Conservation (phyloP, 1,140 invertebrate species). For the Drosophila auraria region DNA sequence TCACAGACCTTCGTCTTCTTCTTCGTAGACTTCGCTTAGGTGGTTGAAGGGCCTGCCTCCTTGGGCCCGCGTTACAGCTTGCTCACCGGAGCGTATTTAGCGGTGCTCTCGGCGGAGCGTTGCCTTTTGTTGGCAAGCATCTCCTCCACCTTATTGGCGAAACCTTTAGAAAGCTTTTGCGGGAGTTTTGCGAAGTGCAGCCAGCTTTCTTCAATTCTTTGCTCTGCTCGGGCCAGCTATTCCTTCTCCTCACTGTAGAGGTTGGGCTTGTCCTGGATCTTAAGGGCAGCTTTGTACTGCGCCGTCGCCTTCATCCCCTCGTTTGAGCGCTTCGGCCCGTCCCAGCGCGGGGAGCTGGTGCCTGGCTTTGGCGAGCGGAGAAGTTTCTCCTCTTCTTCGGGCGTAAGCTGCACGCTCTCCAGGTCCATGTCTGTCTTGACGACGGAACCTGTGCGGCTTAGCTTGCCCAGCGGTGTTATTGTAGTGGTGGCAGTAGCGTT, state of each 20-base stretch:
- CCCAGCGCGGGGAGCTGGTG: neutral
- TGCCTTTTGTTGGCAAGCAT: neutral
- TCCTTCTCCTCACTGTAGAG: too few species aligned
- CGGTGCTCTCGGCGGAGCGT: neutral
- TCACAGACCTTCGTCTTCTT: neutral
- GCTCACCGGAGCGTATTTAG: too few species aligned
- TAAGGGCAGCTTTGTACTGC: too few species aligned
- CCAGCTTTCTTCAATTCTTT: too few species aligned
- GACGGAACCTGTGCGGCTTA: neutral
- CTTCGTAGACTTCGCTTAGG: too few species aligned
- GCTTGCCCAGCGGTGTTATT: neutral
- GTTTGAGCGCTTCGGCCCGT: neutral
- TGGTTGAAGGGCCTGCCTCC: too few species aligned
- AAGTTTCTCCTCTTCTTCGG: neutral
- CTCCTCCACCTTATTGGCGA: neutral
- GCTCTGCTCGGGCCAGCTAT: too few species aligned
- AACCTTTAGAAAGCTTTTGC: neutral
- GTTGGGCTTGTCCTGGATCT: too few species aligned
- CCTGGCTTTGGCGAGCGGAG: neutral
- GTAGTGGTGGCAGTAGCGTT: neutral
- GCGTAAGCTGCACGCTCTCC: neutral
- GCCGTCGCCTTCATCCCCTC: too few species aligned
- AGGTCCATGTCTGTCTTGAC: neutral
- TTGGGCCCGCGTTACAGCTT: too few species aligned
- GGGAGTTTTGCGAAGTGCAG: too few species aligned